Evolutionary conservation across 2,113 vertebrate genomes (phyloP), one percentile per base, ranked within the genome.

Genomic region (Eptesicus fuscus): DNA sequence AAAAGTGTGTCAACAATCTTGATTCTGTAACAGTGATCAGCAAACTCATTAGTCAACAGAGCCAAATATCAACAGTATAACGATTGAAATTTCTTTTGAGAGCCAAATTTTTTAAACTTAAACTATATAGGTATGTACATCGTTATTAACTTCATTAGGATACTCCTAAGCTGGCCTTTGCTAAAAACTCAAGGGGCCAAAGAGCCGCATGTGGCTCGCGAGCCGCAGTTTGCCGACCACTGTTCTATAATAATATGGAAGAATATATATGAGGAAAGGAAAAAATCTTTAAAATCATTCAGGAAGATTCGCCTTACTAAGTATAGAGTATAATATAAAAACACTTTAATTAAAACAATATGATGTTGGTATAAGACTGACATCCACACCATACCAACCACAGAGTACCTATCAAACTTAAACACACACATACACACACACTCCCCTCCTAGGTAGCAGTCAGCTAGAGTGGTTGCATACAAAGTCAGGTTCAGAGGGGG

Each of bases 341-440:
- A 78, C 30, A 88, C 37, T 74, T 51, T 73, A 95, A 84, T 63
- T 94, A 91, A 88, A 83, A 82, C 32, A 84, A 90, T 51, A 22
- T 83, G 40, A 83, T 95, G 10, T 35, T 20, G 20, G 7, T 67
- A 30, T 78, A 84, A 80, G 47, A 73, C 16, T 53, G 73, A 84
- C 37, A 86, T 30, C 37, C 2, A 74, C 7, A n/a, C 12, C 40
- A 86, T 61, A 83, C 37, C 88, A 93, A 92, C 49, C 17, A 71
- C 14, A 51, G 23, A 96, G n/a, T 51, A 37, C 20, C 63, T 56
- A 44, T 61, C 49, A 95, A 79, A 94, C 30, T 71, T 13, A 63
- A 35, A 78, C 18, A 56, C 4, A 84, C 3, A 84, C 12, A 77
- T 10, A 73, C 28, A 71, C 30, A 86, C 22, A 44, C 35, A 69